These are phyloP conservation scores for Crotalus viridis DNA, from an alignment of 2,113 vertebrate genomes.

Conservation along the genomic window DNA sequence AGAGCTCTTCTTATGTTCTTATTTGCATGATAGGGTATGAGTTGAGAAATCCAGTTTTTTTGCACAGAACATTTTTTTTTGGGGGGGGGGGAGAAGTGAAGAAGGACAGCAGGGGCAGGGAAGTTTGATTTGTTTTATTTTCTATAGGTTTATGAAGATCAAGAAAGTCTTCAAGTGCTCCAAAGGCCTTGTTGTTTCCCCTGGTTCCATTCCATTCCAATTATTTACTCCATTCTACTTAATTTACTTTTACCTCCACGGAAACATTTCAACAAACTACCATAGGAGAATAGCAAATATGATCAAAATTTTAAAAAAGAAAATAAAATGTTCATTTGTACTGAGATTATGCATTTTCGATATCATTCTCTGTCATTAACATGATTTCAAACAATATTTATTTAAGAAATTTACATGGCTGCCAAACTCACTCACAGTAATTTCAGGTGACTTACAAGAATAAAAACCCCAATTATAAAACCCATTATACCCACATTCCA, in stretches of 20 bases:
- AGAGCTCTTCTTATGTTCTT: not conserved
- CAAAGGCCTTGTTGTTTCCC: not conserved
- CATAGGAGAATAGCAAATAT: not conserved
- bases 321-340: not conserved
- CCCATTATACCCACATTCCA: not conserved
- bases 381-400: not conserved
- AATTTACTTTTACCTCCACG: not conserved
- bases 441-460: not conserved
- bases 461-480: not conserved
- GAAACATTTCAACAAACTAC: not conserved
- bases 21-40: not conserved
- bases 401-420: not conserved
- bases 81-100: not conserved
- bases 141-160: not conserved
- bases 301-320: not conserved
- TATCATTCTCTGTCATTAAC: not conserved
- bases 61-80: not conserved
- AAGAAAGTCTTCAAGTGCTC: not conserved
- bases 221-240: not conserved
- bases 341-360: not conserved
- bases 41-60: not conserved
- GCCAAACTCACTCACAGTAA: not conserved
- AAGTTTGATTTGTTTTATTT: not conserved
- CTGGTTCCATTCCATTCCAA: not conserved
- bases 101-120: rapidly evolving